Evolutionary conservation across 2,797 vertebrate species (phyloP), one percentile per base, ranked within the genome.

Genomic region (Bryconaethiops microstoma): DNA sequence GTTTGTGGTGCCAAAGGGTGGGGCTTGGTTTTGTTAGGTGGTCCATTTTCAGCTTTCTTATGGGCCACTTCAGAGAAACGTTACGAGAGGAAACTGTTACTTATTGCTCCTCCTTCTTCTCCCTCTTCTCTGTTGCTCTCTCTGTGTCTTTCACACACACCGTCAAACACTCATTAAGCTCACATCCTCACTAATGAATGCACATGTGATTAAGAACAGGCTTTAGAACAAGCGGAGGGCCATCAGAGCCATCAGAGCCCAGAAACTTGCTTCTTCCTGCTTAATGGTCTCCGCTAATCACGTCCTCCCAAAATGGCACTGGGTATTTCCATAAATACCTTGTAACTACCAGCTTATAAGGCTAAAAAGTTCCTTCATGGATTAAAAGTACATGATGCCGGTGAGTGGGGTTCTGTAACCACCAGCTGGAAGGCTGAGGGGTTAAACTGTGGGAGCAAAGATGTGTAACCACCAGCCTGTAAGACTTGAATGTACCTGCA

Each of bases 181-280:
- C 4, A 52, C 72, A 75, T 64, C 35, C 5, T 60, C 64, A 60
- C 77, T 86, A 84, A 80, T 80, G 80, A 82, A 86, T 64, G 74
- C 57, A 63, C 81, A 54, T 82, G 70, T 86, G 74, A 84, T 63
- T 84, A 77, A 82, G 70, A 82, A 73, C 55, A 72, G 77, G 21
- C 70, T 52, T 63, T 76, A 84, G 79, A 79, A 82, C 39, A 57
- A 74, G 67, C 50, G 57, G 68, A 73, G 70, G 77, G 59, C 77
- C 77, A 77, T 82, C 64, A 74, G 71, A 86, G 74, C 60, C 55
- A 52, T 35, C 52, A 39, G 70, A 80, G 65, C 45, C 62, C 65
- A 21, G 19, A 48, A 29, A 69, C 67, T n/a, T 63, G 10, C 4
- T 29, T 23, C 23, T 13, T 60, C 57, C 21, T 23, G 57, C n/a